phyloP scores from a whole-genome alignment of 1,140 invertebrate species.

The Stegodyphus mimosarum region DNA sequence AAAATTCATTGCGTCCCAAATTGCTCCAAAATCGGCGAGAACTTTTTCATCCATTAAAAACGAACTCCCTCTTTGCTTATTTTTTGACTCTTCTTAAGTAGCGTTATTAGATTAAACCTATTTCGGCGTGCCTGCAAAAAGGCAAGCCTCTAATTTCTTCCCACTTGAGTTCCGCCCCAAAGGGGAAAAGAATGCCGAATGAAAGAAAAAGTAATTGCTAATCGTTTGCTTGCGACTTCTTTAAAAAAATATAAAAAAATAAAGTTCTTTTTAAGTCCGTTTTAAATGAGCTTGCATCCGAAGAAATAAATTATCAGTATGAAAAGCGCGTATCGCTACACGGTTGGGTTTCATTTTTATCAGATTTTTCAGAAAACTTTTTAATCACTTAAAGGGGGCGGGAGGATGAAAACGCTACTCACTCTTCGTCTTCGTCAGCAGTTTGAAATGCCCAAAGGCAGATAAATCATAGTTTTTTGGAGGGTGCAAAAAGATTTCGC shows the following conservation, averaged over 20 bases:
- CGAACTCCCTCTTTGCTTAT: not conserved
- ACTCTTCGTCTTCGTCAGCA: constrained; percentile 13
- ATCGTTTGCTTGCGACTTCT: no score
- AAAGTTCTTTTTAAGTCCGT: no score
- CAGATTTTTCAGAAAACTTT: no score
- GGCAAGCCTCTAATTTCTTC: not conserved
- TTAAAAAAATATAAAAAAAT: no score
- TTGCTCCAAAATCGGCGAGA: not conserved
- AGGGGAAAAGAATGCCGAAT: not conserved
- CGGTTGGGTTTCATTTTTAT: no score
- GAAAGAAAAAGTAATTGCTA: no score
- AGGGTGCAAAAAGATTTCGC: no score
- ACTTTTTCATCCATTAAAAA: constrained; percentile 15
- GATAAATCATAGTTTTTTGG: not conserved
- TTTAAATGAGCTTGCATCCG: no score
- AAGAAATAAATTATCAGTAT: no score
- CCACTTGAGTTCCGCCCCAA: constrained; percentile 17
- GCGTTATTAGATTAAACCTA: constrained; percentile 36
- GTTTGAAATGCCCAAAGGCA: not conserved
- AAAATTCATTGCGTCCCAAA: constrained; percentile 16
- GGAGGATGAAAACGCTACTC: constrained; percentile 14
- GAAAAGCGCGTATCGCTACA: no score
- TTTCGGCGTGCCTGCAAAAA: not conserved
- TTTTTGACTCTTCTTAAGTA: constrained; percentile 10
- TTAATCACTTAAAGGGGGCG: no score